Conservation (phyloP, 2,888 invertebrate species). For the Mylabris sibirica region DNA sequence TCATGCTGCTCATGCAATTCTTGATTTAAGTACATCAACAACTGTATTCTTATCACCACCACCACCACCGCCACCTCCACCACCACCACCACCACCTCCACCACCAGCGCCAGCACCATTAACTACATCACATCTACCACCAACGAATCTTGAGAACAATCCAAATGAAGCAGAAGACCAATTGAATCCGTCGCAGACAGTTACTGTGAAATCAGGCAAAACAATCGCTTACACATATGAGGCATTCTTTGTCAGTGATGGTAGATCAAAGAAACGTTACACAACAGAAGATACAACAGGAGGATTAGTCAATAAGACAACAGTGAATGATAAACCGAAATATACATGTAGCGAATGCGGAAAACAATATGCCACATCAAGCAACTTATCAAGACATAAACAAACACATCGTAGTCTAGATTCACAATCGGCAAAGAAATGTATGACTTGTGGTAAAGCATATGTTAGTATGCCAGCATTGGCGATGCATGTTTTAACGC, state of each 20-base stretch:
- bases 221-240: constrained; percentile 90
- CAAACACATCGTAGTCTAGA: constrained; percentile 93
- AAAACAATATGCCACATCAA: constrained; percentile 90
- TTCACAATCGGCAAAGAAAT: constrained; percentile 92
- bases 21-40: constrained; percentile 87
- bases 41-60: constrained; percentile 73
- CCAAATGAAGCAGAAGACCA: constrained; percentile 19
- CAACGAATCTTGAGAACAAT: constrained; percentile 14
- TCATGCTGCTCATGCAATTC: constrained; percentile 87
- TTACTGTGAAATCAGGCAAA: constrained; percentile 63
- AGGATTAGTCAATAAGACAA: constrained; percentile 43
- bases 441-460: constrained; percentile 93
- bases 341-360: constrained; percentile 90
- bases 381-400: constrained; percentile 88
- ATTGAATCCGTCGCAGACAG: constrained; percentile 25
- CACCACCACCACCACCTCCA: constrained; percentile 62
- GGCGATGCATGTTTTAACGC: constrained; percentile 92
- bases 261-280: constrained; percentile 73
- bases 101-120: constrained; percentile 63
- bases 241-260: constrained; percentile 90
- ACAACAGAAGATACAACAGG: constrained; percentile 44
- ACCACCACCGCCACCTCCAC: constrained; percentile 38
- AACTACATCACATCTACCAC: constrained; percentile 50
- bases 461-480: constrained; percentile 98
- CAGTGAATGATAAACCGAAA: constrained; percentile 55